Conservation (phyloP, 2,113 vertebrate genomes). For the Peromyscus leucopus region DNA sequence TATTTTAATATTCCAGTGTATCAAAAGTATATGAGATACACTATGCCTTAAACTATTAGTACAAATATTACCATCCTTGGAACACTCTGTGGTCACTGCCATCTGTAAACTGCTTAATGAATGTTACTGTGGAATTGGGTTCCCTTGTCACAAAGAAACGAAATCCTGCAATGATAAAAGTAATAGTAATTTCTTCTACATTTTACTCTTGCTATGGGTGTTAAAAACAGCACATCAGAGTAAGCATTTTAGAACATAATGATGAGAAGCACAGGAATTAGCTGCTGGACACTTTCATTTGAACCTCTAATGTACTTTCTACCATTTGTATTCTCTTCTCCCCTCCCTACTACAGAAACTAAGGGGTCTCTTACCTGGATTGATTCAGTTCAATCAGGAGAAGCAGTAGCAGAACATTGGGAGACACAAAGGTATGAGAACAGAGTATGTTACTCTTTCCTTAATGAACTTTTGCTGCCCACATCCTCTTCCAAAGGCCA, state of each 20-base stretch:
- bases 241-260: neutral
- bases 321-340: neutral
- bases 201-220: neutral
- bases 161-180: constrained; percentile 35
- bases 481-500: neutral
- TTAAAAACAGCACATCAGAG: neutral
- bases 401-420: neutral
- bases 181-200: neutral
- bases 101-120: neutral
- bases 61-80: neutral
- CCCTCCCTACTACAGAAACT: neutral
- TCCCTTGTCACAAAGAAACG: constrained; percentile 2
- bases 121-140: neutral
- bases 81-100: neutral
- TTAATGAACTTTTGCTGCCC: neutral
- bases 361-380: neutral
- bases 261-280: constrained; percentile 11
- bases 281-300: neutral
- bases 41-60: neutral
- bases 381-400: neutral
- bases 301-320: neutral
- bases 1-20: constrained; percentile 40
- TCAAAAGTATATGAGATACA: neutral
- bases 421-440: neutral
- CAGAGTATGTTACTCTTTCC: neutral